Base-by-base conservation (phyloP, 1,140 invertebrate genomes). In the Euglossa dilemma region DNA sequence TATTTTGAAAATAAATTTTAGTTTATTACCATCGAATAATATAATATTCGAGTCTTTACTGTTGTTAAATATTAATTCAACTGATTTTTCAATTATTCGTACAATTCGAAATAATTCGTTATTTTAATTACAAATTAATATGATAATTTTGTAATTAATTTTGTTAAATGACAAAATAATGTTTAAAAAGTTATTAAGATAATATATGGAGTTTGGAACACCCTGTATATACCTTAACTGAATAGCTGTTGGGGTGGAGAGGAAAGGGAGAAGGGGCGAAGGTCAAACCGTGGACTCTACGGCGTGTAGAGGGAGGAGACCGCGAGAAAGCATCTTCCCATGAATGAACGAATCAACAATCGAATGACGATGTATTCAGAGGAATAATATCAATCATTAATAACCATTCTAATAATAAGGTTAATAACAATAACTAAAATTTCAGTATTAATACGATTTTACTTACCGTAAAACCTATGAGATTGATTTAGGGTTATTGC, bases 341-440 rank as follows among this genome's bases (percentile, higher is more conserved):
- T 85, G 84, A 85, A 88, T 89, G 87, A 89, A 88, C 82, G 87
- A 89, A 89, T 84, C 74, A 73, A 87, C 54, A 80, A 81, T 84
- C 73, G 75, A 80, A 84, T 64, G 75, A 84, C 74, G 61, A 56
- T 67, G 54, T 57, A 63, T 63, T 83, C 69, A 72, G 25, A 56
- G 45, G 52, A 66, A 69, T 59, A 76, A 61, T 67, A 67, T 23
- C n/a, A 80, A 64, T 71, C 18, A 64, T 64, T 72, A 63, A 61
- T 72, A 50, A 28, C 50, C 45, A 54, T n/a, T 64, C 28, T 11
- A 70, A 18, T 16, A 28, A 63, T 3, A 36, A 2, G 0, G 4
- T 4, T 45, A 71, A 61, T 52, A 36, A 36, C 36, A 43, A 59
- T 18, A 43, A 63, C 23, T 28, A 18, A 20, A 80, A 54, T 74